Percentiles rank a stretch among this genome's conserved stretches.
These are phyloP conservation scores for Vollenhovia emeryi DNA, from an alignment of 1,140 invertebrate species.

Conservation along the genomic window DNA sequence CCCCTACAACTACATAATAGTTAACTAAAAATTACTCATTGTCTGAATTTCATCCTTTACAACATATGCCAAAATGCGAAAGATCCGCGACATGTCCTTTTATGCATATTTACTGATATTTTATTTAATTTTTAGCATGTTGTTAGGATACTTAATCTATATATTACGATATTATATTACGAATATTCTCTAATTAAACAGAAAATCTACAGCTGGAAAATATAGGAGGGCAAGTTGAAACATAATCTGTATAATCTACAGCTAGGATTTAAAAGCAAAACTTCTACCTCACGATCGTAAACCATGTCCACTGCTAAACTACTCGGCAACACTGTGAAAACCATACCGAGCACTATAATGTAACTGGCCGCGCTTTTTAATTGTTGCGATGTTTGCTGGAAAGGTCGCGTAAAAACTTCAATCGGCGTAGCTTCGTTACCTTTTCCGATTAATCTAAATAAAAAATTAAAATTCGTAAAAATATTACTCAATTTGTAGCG, in stretches of 20 bases:
- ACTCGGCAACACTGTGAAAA: constrained; percentile 91
- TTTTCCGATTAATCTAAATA: constrained; percentile 73
- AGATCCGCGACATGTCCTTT: no score
- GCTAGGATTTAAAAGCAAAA: neutral
- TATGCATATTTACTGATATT: no score
- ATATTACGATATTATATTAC: neutral
- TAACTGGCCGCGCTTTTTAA: constrained; percentile 91
- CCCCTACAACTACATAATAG: no score
- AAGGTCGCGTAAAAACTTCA: constrained; percentile 87
- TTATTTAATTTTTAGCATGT: neutral
- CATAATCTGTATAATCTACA: neutral
- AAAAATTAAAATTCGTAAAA: constrained; percentile 42
- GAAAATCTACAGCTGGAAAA: neutral
- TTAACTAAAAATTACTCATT: no score
- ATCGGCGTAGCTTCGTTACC: constrained; percentile 80
- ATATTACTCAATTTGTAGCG: neutral
- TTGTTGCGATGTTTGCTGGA: constrained; percentile 89
- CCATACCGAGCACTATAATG: constrained; percentile 91
- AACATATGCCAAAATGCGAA: no score
- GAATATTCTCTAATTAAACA: neutral
- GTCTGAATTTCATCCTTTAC: no score
- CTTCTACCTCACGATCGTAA: constrained; percentile 91
- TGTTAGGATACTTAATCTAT: neutral
- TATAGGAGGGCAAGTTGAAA: neutral
- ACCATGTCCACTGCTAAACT: constrained; percentile 93